Base-by-base conservation (phyloP, 2,797 vertebrate species). In the Lacerta bilineata region DNA sequence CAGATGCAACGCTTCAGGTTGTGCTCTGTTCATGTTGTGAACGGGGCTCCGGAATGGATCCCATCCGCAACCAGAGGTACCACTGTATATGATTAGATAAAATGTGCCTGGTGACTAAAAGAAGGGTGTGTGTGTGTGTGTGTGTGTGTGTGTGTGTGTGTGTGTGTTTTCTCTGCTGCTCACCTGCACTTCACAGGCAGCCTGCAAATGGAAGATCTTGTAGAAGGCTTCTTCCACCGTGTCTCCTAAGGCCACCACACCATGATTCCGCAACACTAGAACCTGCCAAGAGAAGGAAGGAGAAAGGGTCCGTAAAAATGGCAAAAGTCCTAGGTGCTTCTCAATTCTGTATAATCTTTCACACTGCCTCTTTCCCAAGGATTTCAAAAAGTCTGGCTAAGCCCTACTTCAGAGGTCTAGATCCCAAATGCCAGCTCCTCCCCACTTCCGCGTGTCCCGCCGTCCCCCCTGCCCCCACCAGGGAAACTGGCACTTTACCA, bases 181-280 rank as follows among this genome's bases (percentile, higher is more conserved):
- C 94, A 99, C 99, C 98, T 99, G 99, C 76, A 99, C 97, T 95
- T 99, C 98, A 84, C 99, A 99, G 77, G 99, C 99, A 0, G 98
- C 97, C 97, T 99, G 98, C 94, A 99, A 97, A 89, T 99, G 98
- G 94, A 98, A 99, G 95, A 98, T 96, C 93, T 98, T 98, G 93
- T 99, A 99, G 94, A 99, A 99, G 0, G 99, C 98, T 94, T 99
- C 99, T 94, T 99, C 99, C 9, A 99, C 97, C 0, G 98, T 98
- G 93, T 99, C 99, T 0, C 99, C 99, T 69, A 99, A 96, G 1
- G 98, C 98, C 92, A 99, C 96, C 64, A 99, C 97, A 8, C 99
- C 99, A 0, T 99, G 97, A 90, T 98, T 98, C 87, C 97, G 94
- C 95, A 99, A 97, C 93, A 99, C 98, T 94, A 99, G 96, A 90